Evolutionary conservation across 2,113 vertebrate genomes (phyloP), one percentile per base, ranked within the genome.

Genomic region (Triplophysa dalaica): DNA sequence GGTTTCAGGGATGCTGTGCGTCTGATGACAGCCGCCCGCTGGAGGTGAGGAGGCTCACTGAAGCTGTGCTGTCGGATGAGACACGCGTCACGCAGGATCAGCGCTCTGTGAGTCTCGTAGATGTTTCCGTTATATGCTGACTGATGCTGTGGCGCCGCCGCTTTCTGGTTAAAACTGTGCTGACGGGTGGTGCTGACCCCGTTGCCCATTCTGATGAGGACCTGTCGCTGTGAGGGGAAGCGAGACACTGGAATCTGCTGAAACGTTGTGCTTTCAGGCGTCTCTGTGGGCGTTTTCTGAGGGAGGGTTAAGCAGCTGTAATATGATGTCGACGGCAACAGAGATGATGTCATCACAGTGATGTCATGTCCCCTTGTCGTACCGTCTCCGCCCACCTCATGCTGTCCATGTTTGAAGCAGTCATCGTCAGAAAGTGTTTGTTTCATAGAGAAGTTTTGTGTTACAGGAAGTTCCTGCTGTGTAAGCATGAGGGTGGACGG

Each of bases 11-110:
- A 94, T 9, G 82, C 80, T 0, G 93, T 90, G 12, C 94, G 88
- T 19, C 91, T 88, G 26, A 93, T 26, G 14, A 90, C 10, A 0
- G 89, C 87, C 0, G 86, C 79, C 21, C 90, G 85, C 52, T 87
- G 91, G 6, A 21, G 52, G 0, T 82, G 84, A 2, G 64, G 33
- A 9, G 63, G 91, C 8, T 92, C 93, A 5, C 87, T 91, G 89
- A 92, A 94, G n/a, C 92, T 93, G 87, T 92, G 94, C 79, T 94
- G 93, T 1, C 93, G 89, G 0, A 92, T 90, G 58, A 94, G 87
- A 78, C 91, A 92, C 29, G 85, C 19, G 58, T 77, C 83, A 0
- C 64, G 19, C 4, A 84, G 21, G 1, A 87, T 16, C 0, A 81
- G 50, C 0, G 81, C 52, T 33, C 73, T 78, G 56, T 78, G 85